Base-by-base conservation (phyloP, 2,888 invertebrate genomes). In the Sinohyriopsis cumingii region DNA sequence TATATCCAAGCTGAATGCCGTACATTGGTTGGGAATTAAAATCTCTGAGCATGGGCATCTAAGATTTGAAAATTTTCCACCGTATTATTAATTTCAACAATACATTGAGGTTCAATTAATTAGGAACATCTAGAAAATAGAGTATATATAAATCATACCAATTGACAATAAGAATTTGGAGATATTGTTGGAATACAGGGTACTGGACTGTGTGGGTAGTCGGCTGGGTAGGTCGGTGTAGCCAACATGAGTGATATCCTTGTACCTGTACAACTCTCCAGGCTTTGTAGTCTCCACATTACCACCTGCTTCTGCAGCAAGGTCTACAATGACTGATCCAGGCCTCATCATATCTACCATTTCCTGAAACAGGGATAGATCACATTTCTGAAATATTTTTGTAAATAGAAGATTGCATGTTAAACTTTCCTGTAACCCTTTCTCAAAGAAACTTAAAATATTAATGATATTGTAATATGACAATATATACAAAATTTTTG, bases 101-200 rank as follows among this genome's bases (percentile, higher is more conserved):
- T n/a, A n/a, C n/a, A n/a, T n/a, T n/a, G n/a, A n/a, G n/a, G n/a
- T n/a, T n/a, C n/a, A n/a, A n/a, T n/a, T n/a, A n/a, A n/a, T n/a
- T n/a, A n/a, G n/a, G n/a, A n/a, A n/a, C n/a, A n/a, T 33, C 33
- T 33, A 33, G 33, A 12, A 45, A 45, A 45, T 15, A 15, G 18
- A 66, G 66, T 22, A 28, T 5, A 55, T 45, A 55, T n/a, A 4
- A 22, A 67, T 86, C 90, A 89, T 89, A 93, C 95, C 95, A 78
- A 96, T 93, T 65, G 95, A 95, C 2, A 96, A 91, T 15, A 96
- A 91, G 82, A 96, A 94, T 86, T 96, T 96, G 24, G 95, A 94
- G 80, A 96, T 95, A 87, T 96, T 96, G 89, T 96, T 96, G n/a
- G 94, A 95, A 87, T 96, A 96, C 28, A 96, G 91, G 0, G 95